Evolutionary conservation across 2,113 vertebrate genomes (phyloP).

Genomic region (Danio rerio): DNA sequence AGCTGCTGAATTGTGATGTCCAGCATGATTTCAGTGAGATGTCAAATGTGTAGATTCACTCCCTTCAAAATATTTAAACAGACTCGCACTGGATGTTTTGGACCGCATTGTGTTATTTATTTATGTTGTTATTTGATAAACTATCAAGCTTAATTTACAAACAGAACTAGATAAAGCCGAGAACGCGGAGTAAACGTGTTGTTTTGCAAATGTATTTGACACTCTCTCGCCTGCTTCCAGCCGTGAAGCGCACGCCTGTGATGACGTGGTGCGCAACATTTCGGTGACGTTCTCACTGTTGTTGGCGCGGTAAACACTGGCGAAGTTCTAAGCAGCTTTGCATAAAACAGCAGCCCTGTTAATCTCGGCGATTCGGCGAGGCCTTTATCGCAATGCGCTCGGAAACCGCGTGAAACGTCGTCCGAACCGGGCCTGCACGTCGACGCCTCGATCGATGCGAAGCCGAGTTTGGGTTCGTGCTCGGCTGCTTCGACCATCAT

Average conservation of each 20-base stretch:
- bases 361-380: slow-evolving; percentile 35
- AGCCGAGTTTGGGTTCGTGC: slow-evolving; percentile 1
- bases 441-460: slow-evolving; percentile 9
- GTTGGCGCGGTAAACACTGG: slow-evolving; percentile 44
- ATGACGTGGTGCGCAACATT: slow-evolving; percentile 55
- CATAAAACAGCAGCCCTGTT: slow-evolving; percentile 36
- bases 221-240: neutral
- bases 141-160: neutral
- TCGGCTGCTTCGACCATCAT: slow-evolving; percentile 63
- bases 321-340: slow-evolving; percentile 50
- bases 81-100: neutral
- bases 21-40: neutral
- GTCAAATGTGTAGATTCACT: neutral
- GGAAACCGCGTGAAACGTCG: neutral
- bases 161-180: neutral
- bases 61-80: too few species aligned
- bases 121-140: neutral
- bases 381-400: slow-evolving; percentile 15
- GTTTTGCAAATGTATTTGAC: too few species aligned
- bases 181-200: too few species aligned
- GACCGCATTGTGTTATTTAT: neutral
- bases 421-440: neutral
- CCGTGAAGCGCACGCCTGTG: neutral
- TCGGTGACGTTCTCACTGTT: slow-evolving; percentile 46
- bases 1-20: neutral